These are phyloP conservation scores for Aphaenogaster rudis DNA, from an alignment of 1,140 invertebrate species.

Conservation along the genomic window DNA sequence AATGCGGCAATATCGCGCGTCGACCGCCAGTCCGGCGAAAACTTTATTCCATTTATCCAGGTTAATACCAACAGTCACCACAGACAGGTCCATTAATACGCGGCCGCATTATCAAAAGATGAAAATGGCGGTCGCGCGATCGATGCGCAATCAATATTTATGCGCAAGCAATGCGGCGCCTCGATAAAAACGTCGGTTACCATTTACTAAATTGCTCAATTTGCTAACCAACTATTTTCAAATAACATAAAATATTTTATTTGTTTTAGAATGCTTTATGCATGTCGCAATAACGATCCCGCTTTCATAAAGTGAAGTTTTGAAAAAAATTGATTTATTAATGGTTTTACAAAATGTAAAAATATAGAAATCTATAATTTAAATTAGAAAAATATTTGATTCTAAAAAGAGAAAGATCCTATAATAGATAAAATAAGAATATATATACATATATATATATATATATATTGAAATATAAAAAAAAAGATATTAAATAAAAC, in stretches of 20 bases:
- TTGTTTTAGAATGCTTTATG: slow-evolving; percentile 11
- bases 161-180: slow-evolving; percentile 11
- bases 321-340: slow-evolving; percentile 39
- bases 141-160: slow-evolving; percentile 51
- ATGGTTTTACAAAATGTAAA: neutral
- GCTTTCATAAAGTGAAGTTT: neutral
- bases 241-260: slow-evolving; percentile 53
- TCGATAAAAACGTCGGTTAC: slow-evolving; percentile 43
- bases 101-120: slow-evolving; percentile 53
- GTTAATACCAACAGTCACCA: slow-evolving; percentile 46
- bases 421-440: neutral
- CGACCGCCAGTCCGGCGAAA: neutral
- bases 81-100: slow-evolving; percentile 55
- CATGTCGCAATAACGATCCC: neutral
- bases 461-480: neutral
- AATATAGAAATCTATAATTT: neutral
- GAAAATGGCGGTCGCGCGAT: slow-evolving; percentile 48
- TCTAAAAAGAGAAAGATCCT: neutral
- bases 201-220: slow-evolving; percentile 34
- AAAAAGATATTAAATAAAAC: neutral
- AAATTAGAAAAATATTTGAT: neutral
- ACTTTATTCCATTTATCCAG: slow-evolving; percentile 57
- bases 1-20: slow-evolving; percentile 38
- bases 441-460: neutral
- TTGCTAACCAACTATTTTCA: slow-evolving; percentile 9